These are phyloP conservation scores for Limnephilus rhombicus DNA, from an alignment of 2,888 invertebrate genomes.

Conservation along the genomic window DNA sequence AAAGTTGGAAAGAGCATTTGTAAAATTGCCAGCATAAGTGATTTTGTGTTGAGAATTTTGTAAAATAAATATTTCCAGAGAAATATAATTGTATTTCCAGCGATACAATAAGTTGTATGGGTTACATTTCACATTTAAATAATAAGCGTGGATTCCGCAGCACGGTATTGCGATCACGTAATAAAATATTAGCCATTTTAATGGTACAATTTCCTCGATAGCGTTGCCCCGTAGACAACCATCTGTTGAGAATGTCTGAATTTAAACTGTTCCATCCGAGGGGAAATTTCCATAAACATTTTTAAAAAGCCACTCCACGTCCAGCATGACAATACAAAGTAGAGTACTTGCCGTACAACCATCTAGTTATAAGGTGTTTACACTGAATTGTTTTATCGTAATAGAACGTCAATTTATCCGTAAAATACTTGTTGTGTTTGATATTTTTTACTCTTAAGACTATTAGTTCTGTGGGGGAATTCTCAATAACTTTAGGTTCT, in stretches of 20 bases:
- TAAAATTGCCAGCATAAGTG: no score
- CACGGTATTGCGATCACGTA: constrained; percentile 42
- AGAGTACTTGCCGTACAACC: neutral
- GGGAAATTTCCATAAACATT: constrained; percentile 61
- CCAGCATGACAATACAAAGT: constrained; percentile 41
- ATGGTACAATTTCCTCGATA: constrained; percentile 30
- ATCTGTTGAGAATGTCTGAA: constrained; percentile 46
- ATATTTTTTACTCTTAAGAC: no score
- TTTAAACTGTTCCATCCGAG: constrained; percentile 15
- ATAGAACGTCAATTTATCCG: neutral
- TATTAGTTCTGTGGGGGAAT: no score
- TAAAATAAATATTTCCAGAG: neutral
- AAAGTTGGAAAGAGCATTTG: no score
- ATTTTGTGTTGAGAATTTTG: no score
- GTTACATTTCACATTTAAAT: neutral
- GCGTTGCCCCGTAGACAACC: constrained; percentile 27
- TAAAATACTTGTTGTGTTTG: neutral
- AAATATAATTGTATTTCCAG: neutral
- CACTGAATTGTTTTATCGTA: neutral
- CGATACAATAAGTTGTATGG: neutral
- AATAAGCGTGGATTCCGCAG: neutral
- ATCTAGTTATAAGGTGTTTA: neutral
- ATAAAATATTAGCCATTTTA: constrained; percentile 44
- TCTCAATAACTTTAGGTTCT: no score
- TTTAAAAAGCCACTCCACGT: constrained; percentile 59